A percentile compares a stretch with the other conserved stretches of the same genome.
Evolutionary conservation across 2,113 vertebrate genomes (phyloP).

Genomic region (Plestiodon gilberti): DNA sequence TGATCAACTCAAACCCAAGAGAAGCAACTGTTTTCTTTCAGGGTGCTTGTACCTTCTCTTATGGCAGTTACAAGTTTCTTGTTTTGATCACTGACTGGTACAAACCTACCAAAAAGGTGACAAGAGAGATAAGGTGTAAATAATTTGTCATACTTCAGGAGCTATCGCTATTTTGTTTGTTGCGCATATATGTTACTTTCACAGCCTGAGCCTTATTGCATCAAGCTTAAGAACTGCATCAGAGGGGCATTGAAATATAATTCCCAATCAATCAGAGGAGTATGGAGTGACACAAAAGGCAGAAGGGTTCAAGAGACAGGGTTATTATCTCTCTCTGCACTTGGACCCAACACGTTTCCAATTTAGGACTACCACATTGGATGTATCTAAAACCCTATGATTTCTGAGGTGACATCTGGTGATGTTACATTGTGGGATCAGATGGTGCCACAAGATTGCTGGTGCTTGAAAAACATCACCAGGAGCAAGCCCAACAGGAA

Average conservation of each 20-base stretch:
- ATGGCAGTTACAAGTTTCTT: conserved; percentile 82
- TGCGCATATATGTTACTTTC: background rate
- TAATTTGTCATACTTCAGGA: background rate
- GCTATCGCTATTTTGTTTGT: background rate
- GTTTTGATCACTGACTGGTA: conserved; percentile 77
- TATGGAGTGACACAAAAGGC: background rate
- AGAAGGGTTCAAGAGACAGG: background rate
- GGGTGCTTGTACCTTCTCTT: conserved; percentile 75
- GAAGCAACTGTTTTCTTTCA: background rate
- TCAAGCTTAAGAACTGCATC: background rate
- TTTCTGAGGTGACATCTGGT: too few relatives aligned
- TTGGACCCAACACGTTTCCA: background rate
- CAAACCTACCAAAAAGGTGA: conserved; percentile 71
- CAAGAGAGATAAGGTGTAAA: conserved; percentile 42
- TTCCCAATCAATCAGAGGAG: background rate
- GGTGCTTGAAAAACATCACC: too few relatives aligned
- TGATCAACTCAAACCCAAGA: too few relatives aligned
- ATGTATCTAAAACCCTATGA: too few relatives aligned
- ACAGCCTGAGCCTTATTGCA: background rate
- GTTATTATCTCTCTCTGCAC: background rate
- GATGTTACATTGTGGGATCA: too few relatives aligned
- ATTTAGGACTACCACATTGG: too few relatives aligned
- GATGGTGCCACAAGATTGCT: too few relatives aligned
- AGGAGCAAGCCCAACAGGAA: too few relatives aligned
- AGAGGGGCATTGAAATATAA: background rate